Evolutionary conservation across 2,113 vertebrate species (phyloP).

Genomic region (Ranitomeya imitator): DNA sequence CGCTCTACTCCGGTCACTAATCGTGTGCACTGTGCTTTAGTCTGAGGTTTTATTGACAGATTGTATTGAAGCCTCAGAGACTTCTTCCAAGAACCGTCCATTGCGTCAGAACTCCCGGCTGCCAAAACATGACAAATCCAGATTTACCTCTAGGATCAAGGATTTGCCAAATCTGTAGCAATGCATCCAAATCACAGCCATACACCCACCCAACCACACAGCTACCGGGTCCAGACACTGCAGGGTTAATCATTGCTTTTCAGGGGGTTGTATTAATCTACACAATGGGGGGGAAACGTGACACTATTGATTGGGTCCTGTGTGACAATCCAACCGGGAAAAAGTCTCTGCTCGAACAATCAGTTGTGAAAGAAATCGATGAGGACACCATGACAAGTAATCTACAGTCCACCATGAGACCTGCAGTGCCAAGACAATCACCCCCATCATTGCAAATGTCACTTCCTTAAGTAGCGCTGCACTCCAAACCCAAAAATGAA

Average conservation of each 20-base stretch:
- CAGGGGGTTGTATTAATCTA: neutral
- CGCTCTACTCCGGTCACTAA: neutral
- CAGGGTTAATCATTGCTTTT: neutral
- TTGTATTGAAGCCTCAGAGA: neutral
- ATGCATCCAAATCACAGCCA: neutral
- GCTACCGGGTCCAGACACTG: no score
- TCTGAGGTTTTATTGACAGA: neutral
- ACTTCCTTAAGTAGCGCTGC: no score
- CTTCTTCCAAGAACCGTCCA: conserved; percentile 33
- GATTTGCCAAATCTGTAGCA: conserved; percentile 17
- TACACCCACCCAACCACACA: neutral
- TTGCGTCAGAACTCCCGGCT: conserved; percentile 19
- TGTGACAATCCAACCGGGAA: neutral
- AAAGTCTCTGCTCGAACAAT: no score
- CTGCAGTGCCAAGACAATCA: no score
- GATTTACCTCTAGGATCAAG: conserved; percentile 43
- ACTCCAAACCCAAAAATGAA: no score
- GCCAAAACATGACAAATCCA: conserved; percentile 45
- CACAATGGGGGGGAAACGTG: neutral
- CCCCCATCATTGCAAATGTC: no score
- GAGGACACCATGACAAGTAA: no score
- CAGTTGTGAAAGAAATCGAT: no score
- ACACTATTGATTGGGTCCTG: neutral
- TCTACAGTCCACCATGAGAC: no score
- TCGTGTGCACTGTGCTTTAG: neutral